Evolutionary conservation across 2,113 vertebrate species (phyloP).

Genomic region (Telmatochromis bifrenatus): DNA sequence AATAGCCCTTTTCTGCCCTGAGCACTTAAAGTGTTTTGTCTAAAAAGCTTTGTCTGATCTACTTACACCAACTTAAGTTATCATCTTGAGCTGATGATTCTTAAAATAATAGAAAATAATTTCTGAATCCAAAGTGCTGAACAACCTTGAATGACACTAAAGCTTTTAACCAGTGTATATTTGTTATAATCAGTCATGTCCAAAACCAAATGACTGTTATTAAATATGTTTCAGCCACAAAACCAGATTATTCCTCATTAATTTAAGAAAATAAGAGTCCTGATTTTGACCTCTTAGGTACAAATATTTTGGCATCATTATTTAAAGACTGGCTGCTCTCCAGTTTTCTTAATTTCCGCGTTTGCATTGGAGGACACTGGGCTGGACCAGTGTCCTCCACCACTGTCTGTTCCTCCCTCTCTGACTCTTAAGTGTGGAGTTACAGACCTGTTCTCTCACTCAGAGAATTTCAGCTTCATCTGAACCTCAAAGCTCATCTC

Average conservation of each 20-base stretch:
- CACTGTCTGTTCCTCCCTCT: neutral
- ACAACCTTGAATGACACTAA: neutral
- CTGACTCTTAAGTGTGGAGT: neutral
- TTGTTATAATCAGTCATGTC: neutral
- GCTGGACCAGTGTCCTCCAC: neutral
- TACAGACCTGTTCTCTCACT: neutral
- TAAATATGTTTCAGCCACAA: neutral
- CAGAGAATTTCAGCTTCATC: neutral
- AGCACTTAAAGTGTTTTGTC: neutral
- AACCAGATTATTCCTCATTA: accelerated
- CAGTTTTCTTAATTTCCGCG: accelerated
- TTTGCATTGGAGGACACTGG: neutral
- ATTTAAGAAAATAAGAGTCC: neutral
- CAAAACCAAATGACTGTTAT: neutral
- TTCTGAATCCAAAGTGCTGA: neutral
- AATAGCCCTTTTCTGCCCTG: accelerated
- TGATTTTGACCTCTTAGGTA: neutral
- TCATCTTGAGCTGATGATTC: neutral
- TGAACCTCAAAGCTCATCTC: no score
- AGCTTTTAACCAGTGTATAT: neutral
- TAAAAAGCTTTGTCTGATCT: neutral
- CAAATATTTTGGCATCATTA: neutral
- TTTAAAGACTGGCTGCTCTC: neutral
- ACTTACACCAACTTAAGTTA: neutral
- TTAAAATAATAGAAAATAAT: neutral